Base-by-base conservation (phyloP, 2,113 vertebrate genomes). In the Lamprotornis superbus region DNA sequence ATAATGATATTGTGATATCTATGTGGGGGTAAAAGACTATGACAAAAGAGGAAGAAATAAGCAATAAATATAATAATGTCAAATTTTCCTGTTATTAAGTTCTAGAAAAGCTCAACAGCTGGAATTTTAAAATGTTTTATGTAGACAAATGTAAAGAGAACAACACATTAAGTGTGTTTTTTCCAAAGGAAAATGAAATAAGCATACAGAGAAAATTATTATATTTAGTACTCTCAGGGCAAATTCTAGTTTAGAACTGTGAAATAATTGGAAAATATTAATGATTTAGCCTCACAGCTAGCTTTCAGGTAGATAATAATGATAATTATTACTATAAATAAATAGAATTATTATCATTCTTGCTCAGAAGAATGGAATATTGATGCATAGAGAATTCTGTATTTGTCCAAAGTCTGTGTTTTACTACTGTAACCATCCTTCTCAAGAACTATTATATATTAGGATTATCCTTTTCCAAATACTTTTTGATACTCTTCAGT, bases 211-310 rank as follows among this genome's bases (percentile, higher is more conserved):
- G 88, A 37, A 95, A 94, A 93, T 95, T 15, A 94, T 31, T 89
- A 42, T 82, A 87, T 82, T 90, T 75, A 81, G 76, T 78, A 81
- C 56, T 78, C 75, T 65, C 40, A 73, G 76, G 57, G 68, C 14
- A 94, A 93, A 87, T 93, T 94, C 79, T 40, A 89, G 53, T 42
- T 79, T 79, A 70, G 37, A 53, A 90, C 87, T 85, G 76, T n/a
- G 53, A 92, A 94, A 59, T 87, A 94, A 93, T 92, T 93, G 78
- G 49, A 88, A 93, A 95, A 78, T 96, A 88, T 84, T 92, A 83
- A 87, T 90, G 60, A 93, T 81, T 89, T 87, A 90, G 68, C 69
- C 69, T 90, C 92, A 86, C 60, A 87, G 71, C 59, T 86, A 71
- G 55, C 35, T 93, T 94, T 88, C 88, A 87, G 93, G 76, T 92